Percentiles rank a stretch among this genome's conserved stretches.
Evolutionary conservation across 2,797 vertebrate genomes (phyloP).

Genomic region (Enteromius paludinosus): DNA sequence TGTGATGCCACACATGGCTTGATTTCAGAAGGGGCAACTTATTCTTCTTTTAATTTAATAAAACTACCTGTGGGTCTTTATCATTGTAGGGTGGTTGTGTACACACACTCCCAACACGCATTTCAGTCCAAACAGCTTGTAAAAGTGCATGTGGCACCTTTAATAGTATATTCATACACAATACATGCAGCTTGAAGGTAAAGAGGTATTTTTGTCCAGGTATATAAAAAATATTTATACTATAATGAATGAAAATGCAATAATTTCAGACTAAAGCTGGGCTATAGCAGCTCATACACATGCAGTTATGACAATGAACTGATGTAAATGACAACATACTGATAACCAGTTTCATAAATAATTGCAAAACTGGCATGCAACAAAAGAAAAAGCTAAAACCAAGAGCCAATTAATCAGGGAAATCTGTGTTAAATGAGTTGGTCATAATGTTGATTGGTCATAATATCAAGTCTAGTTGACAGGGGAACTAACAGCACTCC

Average conservation of each 20-base stretch:
- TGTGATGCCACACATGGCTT: too few species aligned
- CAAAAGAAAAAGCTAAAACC: not conserved
- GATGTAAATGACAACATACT: not conserved
- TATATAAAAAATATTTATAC: not conserved
- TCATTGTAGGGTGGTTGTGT: too few species aligned
- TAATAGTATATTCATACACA: too few species aligned
- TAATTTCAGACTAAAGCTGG: not conserved
- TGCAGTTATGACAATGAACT: constrained; percentile 3
- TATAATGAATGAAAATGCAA: not conserved
- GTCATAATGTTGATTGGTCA: constrained; percentile 30
- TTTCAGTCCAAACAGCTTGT: too few species aligned
- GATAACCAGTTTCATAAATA: not conserved
- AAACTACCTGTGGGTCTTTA: too few species aligned
- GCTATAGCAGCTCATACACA: too few species aligned
- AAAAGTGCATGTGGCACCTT: too few species aligned
- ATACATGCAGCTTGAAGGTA: too few species aligned
- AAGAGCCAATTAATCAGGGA: not conserved
- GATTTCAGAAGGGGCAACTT: too few species aligned
- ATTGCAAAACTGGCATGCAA: constrained; percentile 8
- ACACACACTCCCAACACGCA: too few species aligned
- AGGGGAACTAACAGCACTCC: not conserved
- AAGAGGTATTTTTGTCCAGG: not conserved
- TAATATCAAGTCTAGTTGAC: constrained; percentile 7
- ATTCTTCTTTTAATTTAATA: too few species aligned
- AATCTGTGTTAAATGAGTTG: constrained; percentile 37